Evolutionary conservation across 1,140 invertebrate species (phyloP).

Genomic region (Diabrotica undecimpunctata): DNA sequence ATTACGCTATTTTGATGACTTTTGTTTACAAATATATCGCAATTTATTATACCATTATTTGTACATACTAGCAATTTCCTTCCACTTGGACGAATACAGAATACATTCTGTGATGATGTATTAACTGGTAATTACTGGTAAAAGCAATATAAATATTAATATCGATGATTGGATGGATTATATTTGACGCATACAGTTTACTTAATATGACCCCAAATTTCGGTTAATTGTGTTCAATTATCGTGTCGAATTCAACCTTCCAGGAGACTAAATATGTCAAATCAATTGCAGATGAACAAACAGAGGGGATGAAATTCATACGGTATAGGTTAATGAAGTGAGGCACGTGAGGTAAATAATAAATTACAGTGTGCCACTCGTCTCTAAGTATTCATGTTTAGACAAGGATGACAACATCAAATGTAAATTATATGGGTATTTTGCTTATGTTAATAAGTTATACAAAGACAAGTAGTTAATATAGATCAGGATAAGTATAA

Average conservation of each 20-base stretch:
- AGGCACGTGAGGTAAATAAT: slow-evolving; percentile 2
- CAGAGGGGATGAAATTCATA: not conserved
- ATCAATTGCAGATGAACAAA: not conserved
- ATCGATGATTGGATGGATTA: not conserved
- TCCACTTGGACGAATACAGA: no score
- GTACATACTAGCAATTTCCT: no score
- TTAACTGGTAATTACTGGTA: not conserved
- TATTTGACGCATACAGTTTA: not conserved
- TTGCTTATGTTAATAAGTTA: no score
- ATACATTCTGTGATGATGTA: not conserved
- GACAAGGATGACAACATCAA: no score
- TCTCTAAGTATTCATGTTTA: no score
- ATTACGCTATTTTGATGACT: no score
- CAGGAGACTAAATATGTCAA: slow-evolving; percentile 2
- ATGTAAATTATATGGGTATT: no score
- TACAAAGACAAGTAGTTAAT: no score
- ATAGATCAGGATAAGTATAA: no score
- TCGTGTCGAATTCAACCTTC: slow-evolving; percentile 1
- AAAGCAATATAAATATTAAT: slow-evolving; percentile 1
- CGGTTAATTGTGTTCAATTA: slow-evolving; percentile 2
- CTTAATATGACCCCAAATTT: not conserved
- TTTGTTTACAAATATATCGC: no score
- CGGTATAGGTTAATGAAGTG: not conserved
- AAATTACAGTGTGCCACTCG: not conserved
- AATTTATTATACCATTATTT: no score